Evolutionary conservation across 2,888 invertebrate genomes (phyloP), one percentile per base, ranked within the genome.

Genomic region (Ectropis crepuscularia): DNA sequence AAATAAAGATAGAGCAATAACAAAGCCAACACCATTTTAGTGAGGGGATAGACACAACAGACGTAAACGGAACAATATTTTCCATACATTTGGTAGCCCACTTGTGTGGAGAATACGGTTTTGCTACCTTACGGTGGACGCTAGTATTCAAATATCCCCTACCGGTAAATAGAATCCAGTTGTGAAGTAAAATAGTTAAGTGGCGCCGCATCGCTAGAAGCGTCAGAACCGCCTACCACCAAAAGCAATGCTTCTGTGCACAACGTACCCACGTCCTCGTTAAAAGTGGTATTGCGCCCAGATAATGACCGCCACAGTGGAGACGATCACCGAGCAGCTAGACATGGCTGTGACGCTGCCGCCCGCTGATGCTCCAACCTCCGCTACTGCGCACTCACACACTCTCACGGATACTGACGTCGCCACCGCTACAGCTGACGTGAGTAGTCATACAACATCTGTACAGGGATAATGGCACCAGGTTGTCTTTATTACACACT

Each of bases 301-400:
- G 97, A 97, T 98, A 82, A 97, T 98, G 96, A 98, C 98, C 74
- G 98, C 98, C 36, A 98, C 98, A n/a, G 98, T 98, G 79, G 97
- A 98, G 93, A 98, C 98, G 43, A 97, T 98, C 71, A 96, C 97
- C 66, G 98, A 98, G 85, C 96, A 98, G 86, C 93, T 98, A 80
- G 98, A 98, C 86, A 94, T 98, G 82, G 97, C 97, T 47, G 96
- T 97, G 47, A 96, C 97, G 47, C 95, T 98, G 79, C 97, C 98
- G 77, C 97, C 98, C 0, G 69, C 83, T 0, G 90, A 89, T 62
- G 87, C 82, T 61, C 90, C 86, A 48, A 95, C 96, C 68, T 95
- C 96, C 42, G 97, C 97, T 38, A 96, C 97, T 39, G 98, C 98
- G 7, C 95, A 97, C 77, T 96, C 98, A 6, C 95, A 97, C 65